Evolutionary conservation across 1,140 invertebrate genomes (phyloP), one percentile per base, ranked within the genome.

Genomic region (Telenomus remus): DNA sequence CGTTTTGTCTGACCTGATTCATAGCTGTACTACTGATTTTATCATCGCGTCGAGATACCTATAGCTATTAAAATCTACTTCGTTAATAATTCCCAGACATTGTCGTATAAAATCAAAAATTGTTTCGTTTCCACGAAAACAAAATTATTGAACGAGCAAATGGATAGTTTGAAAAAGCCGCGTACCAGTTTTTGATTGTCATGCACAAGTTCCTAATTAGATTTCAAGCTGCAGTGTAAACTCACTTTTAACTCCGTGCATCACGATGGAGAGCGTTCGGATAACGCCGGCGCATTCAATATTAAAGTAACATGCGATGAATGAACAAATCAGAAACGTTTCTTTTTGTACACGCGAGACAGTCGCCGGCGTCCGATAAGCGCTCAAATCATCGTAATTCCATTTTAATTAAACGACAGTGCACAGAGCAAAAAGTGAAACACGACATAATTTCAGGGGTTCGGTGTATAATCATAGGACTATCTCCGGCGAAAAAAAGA

Each of bases 111-210:
- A 27, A 27, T 27, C 51, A 57, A 71, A 27, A 64, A 56, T 13
- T 15, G 6, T 66, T 73, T 61, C 9, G 60, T 66, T 60, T 66
- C 66, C 61, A 39, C 19, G 1, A 27, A 61, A 60, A 73, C 63
- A 34, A 13, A 19, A 61, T 66, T 60, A 55, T 66, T 61, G 42
- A 61, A 66, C 61, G 65, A 55, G 15, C 13, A 61, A 60, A 61
- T 56, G 50, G 60, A 60, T 49, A 46, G 47, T 74, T 66, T 63
- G 56, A 4, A 68, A 59, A 61, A 55, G 56, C n/a, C 63, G 37
- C n/a, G 13, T 46, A 27, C 19, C 19, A 66, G 66, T 60, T 73
- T 47, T 73, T 65, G 55, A 68, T 74, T 63, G 56, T 63, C 57
- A 39, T 16, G 49, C 57, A 43, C 16, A 19, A 14, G 11, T 51